phyloP scores from a whole-genome alignment of 2,113 vertebrate genomes.

The Heliornis fulica region DNA sequence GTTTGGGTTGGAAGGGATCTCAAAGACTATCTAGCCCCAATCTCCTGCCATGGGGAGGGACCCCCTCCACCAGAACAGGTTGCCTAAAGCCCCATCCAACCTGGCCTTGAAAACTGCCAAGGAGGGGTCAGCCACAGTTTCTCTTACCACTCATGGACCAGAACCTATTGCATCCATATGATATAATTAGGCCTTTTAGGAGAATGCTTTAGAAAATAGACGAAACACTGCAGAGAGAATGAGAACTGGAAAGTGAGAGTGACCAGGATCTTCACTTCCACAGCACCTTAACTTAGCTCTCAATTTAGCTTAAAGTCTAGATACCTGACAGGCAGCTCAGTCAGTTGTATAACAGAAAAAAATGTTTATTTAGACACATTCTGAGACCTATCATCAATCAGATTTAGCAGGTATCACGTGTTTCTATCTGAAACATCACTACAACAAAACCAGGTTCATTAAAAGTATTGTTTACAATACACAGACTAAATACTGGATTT shows the following conservation, averaged over 20 bases:
- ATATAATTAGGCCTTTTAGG: not conserved
- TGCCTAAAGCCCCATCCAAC: too few relatives aligned
- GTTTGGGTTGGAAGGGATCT: too few relatives aligned
- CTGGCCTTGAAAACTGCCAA: too few relatives aligned
- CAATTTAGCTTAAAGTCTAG: not conserved
- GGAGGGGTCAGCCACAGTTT: too few relatives aligned
- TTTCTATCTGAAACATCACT: not conserved
- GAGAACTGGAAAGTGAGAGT: not conserved
- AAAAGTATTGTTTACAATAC: not conserved
- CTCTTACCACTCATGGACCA: not conserved
- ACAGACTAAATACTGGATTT: not conserved
- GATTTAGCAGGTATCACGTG: accelerated
- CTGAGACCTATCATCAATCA: not conserved
- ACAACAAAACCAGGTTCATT: not conserved
- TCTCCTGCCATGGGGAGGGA: too few relatives aligned
- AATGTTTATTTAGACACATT: not conserved
- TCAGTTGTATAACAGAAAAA: not conserved
- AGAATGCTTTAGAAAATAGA: not conserved
- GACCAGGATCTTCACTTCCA: not conserved
- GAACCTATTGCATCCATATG: not conserved
- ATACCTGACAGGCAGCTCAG: not conserved
- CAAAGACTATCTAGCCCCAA: too few relatives aligned
- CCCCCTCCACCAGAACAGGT: too few relatives aligned
- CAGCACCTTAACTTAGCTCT: not conserved
- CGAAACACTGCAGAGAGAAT: not conserved